These are phyloP conservation scores for Acanthopagrus latus DNA, from an alignment of 2,797 vertebrate species.

Conservation along the genomic window DNA sequence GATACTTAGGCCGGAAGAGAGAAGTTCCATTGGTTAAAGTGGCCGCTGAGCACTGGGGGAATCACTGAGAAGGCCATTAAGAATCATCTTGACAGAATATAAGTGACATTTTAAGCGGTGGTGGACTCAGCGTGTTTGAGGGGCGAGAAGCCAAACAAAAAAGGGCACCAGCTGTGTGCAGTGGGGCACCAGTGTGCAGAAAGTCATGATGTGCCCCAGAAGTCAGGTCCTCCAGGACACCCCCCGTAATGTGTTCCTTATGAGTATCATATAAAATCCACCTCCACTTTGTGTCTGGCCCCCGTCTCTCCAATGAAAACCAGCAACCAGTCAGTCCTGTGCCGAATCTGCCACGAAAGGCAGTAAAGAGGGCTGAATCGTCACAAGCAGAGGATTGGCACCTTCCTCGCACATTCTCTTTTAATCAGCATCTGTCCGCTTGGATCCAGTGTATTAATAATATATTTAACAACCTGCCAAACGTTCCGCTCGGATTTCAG, in stretches of 20 bases:
- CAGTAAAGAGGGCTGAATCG: conserved; percentile 15
- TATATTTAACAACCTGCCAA: conserved; percentile 37
- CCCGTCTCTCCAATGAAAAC: conserved; percentile 4
- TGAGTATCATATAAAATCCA: conserved; percentile 3
- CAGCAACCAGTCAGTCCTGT: conserved; percentile 10
- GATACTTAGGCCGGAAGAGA: conserved; percentile 7
- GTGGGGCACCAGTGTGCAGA: too few relatives aligned
- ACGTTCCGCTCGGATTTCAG: conserved; percentile 43
- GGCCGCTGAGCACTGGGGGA: neutral
- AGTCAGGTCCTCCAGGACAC: neutral
- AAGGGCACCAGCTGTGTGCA: too few relatives aligned
- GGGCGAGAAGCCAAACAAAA: too few relatives aligned
- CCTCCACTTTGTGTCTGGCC: neutral
- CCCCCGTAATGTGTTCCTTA: neutral
- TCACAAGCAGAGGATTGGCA: conserved; percentile 20
- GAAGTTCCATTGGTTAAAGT: neutral
- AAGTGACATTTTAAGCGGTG: neutral
- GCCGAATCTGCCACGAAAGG: conserved; percentile 15
- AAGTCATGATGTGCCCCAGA: too few relatives aligned
- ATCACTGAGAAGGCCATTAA: neutral
- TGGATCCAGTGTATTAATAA: conserved; percentile 34
- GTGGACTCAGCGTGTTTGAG: too few relatives aligned
- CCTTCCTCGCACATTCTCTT: conserved; percentile 22
- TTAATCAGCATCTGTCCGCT: conserved; percentile 22
- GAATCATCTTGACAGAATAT: neutral